A percentile compares a stretch with the other conserved stretches of the same genome.
phyloP scores from a whole-genome alignment of 2,888 invertebrate genomes.

The Zaprionus bogoriensis region DNA sequence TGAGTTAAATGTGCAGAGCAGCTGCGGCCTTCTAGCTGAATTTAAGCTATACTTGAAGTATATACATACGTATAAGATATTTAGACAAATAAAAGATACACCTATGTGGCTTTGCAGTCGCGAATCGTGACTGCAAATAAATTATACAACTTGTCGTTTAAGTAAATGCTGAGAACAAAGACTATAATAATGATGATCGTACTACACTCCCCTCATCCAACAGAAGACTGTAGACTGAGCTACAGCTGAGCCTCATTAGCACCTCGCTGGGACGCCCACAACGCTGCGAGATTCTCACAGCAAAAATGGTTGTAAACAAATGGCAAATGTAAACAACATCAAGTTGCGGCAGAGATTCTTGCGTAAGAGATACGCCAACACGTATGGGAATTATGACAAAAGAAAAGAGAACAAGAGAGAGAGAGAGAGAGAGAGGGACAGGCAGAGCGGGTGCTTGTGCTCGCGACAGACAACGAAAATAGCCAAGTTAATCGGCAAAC shows the following conservation, averaged over 20 bases:
- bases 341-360: slow-evolving; percentile 36
- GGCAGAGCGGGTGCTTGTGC: neutral
- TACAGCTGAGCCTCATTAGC: slow-evolving; percentile 52
- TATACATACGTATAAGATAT: no score
- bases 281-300: slow-evolving; percentile 4
- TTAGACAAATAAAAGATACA: no score
- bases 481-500: slow-evolving; percentile 69
- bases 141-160: slow-evolving; percentile 54
- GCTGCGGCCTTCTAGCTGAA: no score
- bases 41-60: no score
- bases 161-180: slow-evolving; percentile 41
- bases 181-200: slow-evolving; percentile 12
- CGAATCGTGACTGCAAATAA: slow-evolving; percentile 50
- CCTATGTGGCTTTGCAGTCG: no score
- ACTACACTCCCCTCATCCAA: neutral
- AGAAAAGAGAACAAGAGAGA: neutral
- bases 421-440: neutral
- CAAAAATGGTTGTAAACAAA: slow-evolving; percentile 55
- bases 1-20: no score
- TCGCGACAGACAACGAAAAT: slow-evolving; percentile 35
- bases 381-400: neutral
- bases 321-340: slow-evolving; percentile 44
- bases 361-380: slow-evolving; percentile 28
- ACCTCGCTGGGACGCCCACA: slow-evolving; percentile 47
- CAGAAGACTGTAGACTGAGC: slow-evolving; percentile 7